These are phyloP conservation scores for Nasonia vitripennis DNA, from an alignment of 1,140 invertebrate genomes.

Conservation along the genomic window DNA sequence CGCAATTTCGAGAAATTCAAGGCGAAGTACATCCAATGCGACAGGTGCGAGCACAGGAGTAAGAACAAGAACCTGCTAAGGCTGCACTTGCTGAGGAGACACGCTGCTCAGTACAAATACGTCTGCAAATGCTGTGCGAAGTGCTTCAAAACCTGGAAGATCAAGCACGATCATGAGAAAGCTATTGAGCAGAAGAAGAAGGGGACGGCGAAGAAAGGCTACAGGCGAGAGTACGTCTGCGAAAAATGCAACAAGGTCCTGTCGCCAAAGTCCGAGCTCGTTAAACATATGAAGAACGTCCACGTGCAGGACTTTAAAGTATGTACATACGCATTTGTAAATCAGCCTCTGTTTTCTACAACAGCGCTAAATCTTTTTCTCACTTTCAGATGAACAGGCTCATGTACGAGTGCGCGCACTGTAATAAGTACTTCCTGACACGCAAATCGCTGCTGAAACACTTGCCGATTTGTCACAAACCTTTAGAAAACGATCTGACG, in stretches of 20 bases:
- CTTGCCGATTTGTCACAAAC: conserved; percentile 66
- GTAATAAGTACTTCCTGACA: conserved; percentile 76
- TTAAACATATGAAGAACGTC: conserved; percentile 68
- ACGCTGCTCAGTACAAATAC: conserved; percentile 62
- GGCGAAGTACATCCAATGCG: conserved; percentile 64
- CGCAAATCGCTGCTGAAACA: conserved; percentile 69
- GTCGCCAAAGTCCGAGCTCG: conserved; percentile 65
- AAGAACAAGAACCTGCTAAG: conserved; percentile 63
- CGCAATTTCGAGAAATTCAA: conserved; percentile 55
- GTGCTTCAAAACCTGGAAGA: conserved; percentile 58
- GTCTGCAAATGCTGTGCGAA: conserved; percentile 70
- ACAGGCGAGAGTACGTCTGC: conserved; percentile 69
- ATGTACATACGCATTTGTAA: background rate
- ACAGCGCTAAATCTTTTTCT: background rate
- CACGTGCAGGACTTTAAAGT: background rate
- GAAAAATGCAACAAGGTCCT: conserved; percentile 71
- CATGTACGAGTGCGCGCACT: conserved; percentile 72
- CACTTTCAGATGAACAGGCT: background rate
- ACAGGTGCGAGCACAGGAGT: conserved; percentile 65
- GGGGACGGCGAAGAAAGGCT: conserved; percentile 65
- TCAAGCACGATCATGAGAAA: conserved; percentile 64
- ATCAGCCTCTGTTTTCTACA: background rate
- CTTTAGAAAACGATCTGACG: conserved; percentile 76
- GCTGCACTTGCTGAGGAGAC: conserved; percentile 65
- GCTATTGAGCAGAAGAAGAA: conserved; percentile 65